phyloP scores from a whole-genome alignment of 2,888 invertebrate genomes.

The Homarus gammarus region DNA sequence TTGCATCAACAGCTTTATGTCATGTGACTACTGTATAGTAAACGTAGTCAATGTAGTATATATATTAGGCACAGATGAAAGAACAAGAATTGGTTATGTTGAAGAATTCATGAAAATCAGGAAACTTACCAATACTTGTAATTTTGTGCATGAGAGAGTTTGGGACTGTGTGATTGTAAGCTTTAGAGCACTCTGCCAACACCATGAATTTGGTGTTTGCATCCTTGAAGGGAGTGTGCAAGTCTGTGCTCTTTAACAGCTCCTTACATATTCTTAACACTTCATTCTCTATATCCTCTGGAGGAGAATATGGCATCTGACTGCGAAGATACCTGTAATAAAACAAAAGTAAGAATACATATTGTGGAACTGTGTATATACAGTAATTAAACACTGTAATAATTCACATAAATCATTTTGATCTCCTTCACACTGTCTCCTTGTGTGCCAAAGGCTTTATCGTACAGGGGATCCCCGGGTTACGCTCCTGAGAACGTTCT shows the following conservation, averaged over 20 bases:
- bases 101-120: too few relatives aligned
- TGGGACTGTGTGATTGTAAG: constrained; percentile 88
- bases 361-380: neutral
- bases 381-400: neutral
- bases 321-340: constrained; percentile 87
- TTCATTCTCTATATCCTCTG: constrained; percentile 83
- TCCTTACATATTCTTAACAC: constrained; percentile 83
- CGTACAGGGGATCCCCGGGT: too few relatives aligned
- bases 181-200: constrained; percentile 85
- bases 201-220: constrained; percentile 84
- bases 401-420: too few relatives aligned
- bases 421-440: too few relatives aligned
- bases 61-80: too few relatives aligned
- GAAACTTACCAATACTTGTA: constrained; percentile 84
- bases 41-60: too few relatives aligned
- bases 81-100: too few relatives aligned
- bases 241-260: neutral
- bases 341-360: neutral
- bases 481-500: too few relatives aligned
- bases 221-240: constrained; percentile 78
- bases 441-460: too few relatives aligned
- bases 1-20: too few relatives aligned
- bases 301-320: constrained; percentile 87
- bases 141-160: constrained; percentile 90
- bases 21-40: too few relatives aligned